These are phyloP conservation scores for Pedionomus torquatus DNA, from an alignment of 2,113 vertebrate species.

Conservation along the genomic window DNA sequence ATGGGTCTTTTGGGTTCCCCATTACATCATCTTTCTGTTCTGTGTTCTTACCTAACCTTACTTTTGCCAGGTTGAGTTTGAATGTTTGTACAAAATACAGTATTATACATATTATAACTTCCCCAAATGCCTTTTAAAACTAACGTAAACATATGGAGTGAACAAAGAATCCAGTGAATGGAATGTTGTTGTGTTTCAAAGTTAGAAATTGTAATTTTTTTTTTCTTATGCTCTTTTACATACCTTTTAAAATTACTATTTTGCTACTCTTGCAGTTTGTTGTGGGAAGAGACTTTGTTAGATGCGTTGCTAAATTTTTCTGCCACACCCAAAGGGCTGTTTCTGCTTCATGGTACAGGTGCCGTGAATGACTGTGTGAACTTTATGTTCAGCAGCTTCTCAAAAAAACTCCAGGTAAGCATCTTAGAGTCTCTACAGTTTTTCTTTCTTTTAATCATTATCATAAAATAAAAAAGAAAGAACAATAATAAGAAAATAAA, in stretches of 20 bases:
- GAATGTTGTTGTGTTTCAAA: neutral
- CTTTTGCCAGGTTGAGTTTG: neutral
- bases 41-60: neutral
- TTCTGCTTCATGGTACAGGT: slow-evolving; percentile 90
- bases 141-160: neutral
- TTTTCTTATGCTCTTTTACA: neutral
- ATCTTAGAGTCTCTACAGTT: neutral
- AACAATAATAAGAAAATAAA: neutral
- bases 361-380: slow-evolving; percentile 85
- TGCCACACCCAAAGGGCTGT: slow-evolving; percentile 89
- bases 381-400: slow-evolving; percentile 89
- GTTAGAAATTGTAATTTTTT: neutral
- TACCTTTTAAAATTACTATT: neutral
- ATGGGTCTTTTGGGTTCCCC: neutral
- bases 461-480: neutral
- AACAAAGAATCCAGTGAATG: neutral
- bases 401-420: slow-evolving; percentile 89
- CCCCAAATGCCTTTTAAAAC: neutral
- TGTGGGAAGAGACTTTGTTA: slow-evolving; percentile 92
- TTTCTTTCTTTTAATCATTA: neutral
- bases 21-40: neutral
- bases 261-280: slow-evolving; percentile 73
- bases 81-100: neutral
- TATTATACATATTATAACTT: neutral
- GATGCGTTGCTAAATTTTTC: slow-evolving; percentile 92